phyloP scores from a whole-genome alignment of 2,888 invertebrate genomes.

The Archips crataeganus region DNA sequence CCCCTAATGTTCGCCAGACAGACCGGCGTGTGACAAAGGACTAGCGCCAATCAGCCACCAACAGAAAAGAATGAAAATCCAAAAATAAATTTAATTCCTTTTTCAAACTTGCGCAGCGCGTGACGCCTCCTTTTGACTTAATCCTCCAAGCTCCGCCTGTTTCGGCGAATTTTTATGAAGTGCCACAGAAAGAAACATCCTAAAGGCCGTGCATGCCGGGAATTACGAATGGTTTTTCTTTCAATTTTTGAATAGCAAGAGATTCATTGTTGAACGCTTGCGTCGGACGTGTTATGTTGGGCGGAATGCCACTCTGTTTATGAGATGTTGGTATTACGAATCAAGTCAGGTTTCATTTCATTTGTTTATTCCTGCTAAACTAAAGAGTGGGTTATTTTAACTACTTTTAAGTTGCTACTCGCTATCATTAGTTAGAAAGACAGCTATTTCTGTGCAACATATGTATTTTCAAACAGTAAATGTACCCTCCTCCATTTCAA shows the following conservation, averaged over 20 bases:
- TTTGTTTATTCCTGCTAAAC: background rate
- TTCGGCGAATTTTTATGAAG: slow-evolving; percentile 46
- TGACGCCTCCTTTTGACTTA: background rate
- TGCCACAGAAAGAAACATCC: slow-evolving; percentile 42
- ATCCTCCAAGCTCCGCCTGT: slow-evolving; percentile 8
- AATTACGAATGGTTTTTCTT: slow-evolving; percentile 41
- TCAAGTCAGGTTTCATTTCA: background rate
- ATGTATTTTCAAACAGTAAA: no score
- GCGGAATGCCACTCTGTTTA: slow-evolving; percentile 7
- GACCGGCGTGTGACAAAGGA: no score
- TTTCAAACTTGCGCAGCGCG: no score
- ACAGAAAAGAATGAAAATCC: no score
- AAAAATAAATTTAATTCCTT: no score
- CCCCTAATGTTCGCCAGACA: no score
- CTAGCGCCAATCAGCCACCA: no score
- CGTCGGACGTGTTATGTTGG: slow-evolving; percentile 14
- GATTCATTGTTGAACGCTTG: slow-evolving; percentile 30
- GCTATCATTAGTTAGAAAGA: no score
- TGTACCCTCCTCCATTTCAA: no score
- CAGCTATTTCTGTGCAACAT: no score
- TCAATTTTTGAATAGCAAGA: slow-evolving; percentile 42
- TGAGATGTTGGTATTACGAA: background rate
- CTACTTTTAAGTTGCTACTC: no score
- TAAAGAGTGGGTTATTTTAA: background rate
- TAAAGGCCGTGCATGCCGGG: slow-evolving; percentile 40